A percentile compares a stretch with the other conserved stretches of the same genome.
phyloP scores from a whole-genome alignment of 2,888 invertebrate genomes.

The Trichacis sp. region DNA sequence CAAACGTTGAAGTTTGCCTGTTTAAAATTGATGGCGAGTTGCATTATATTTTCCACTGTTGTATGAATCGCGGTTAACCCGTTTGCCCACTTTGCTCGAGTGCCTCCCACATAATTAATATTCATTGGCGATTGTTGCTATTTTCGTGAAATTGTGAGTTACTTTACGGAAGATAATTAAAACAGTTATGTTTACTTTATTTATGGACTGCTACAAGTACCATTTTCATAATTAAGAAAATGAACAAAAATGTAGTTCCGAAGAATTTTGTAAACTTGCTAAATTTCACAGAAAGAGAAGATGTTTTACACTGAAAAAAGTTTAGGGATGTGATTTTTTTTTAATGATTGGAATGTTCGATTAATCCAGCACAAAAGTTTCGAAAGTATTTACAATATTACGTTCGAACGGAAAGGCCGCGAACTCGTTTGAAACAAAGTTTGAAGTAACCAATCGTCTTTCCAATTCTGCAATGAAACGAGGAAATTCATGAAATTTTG shows the following conservation, averaged over 20 bases:
- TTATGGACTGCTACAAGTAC: not conserved
- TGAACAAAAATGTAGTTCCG: too few species aligned
- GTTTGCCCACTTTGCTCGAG: not conserved
- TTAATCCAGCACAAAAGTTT: too few species aligned
- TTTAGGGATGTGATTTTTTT: not conserved
- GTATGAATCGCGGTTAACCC: constrained; percentile 1
- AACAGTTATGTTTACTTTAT: not conserved
- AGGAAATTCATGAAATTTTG: too few species aligned
- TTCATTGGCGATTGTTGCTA: not conserved
- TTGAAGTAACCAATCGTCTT: too few species aligned
- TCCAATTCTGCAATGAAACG: too few species aligned
- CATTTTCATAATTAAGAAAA: not conserved
- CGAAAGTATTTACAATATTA: too few species aligned
- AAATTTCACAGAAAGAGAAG: too few species aligned
- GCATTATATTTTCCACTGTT: not conserved
- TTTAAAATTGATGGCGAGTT: not conserved
- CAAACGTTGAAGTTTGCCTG: not conserved
- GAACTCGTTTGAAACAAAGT: too few species aligned
- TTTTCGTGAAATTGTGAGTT: not conserved
- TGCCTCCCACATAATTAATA: not conserved
- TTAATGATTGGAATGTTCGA: too few species aligned
- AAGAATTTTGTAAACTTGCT: too few species aligned
- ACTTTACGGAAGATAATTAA: not conserved
- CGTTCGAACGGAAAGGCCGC: too few species aligned
- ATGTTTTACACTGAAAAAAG: not conserved